These are phyloP conservation scores for Poeciliopsis gracilis DNA, from an alignment of 2,797 vertebrate species.

Conservation along the genomic window DNA sequence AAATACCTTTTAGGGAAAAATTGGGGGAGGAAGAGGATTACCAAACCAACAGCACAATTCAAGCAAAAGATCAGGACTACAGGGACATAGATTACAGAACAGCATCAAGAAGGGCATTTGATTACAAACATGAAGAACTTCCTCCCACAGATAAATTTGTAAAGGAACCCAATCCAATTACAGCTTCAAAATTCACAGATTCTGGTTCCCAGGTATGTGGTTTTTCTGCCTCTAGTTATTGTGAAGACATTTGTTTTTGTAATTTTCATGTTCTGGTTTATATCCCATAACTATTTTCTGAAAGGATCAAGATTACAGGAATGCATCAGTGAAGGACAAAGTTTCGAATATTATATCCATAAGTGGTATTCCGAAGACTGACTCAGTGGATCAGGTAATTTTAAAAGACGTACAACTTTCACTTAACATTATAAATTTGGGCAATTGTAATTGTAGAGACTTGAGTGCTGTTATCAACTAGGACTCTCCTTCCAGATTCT, in stretches of 20 bases:
- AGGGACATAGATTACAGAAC: conserved; percentile 95
- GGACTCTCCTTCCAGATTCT: conserved; percentile 74
- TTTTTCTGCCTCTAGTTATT: not conserved
- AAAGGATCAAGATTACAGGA: conserved; percentile 87
- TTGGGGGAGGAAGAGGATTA: conserved; percentile 75
- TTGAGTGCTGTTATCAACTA: not conserved
- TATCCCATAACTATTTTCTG: conserved; percentile 35
- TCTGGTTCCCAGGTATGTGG: conserved; percentile 79
- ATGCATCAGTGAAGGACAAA: conserved; percentile 84
- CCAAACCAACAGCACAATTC: conserved; percentile 82
- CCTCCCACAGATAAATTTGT: conserved; percentile 79
- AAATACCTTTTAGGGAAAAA: conserved; percentile 61
- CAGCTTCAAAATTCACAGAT: conserved; percentile 72
- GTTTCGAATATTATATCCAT: conserved; percentile 92
- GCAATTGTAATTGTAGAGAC: not conserved
- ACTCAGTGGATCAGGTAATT: conserved; percentile 94
- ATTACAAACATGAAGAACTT: conserved; percentile 87
- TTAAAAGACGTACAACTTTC: conserved; percentile 6
- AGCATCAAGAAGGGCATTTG: conserved; percentile 84
- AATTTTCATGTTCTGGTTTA: conserved; percentile 6
- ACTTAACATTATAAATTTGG: not conserved
- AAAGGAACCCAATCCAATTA: conserved; percentile 82
- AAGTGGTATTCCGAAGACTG: conserved; percentile 93
- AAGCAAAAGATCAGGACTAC: conserved; percentile 92
- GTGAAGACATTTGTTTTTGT: not conserved